Percentiles rank a stretch among this genome's conserved stretches.
These are phyloP conservation scores for Girardinichthys multiradiatus DNA, from an alignment of 2,113 vertebrate genomes.

Conservation along the genomic window DNA sequence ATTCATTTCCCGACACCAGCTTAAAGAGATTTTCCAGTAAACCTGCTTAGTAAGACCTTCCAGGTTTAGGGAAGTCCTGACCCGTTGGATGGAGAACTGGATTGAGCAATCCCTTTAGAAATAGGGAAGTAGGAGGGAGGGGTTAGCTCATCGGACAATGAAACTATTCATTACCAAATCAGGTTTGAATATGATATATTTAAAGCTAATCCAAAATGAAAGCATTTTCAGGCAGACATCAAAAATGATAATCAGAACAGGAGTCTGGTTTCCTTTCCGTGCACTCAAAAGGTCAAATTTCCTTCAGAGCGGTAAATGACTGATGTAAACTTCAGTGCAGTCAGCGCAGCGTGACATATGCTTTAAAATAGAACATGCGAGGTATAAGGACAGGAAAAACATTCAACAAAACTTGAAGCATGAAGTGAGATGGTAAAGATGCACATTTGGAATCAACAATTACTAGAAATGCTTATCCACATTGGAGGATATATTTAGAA, in stretches of 20 bases:
- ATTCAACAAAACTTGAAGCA: neutral
- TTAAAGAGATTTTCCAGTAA: no score
- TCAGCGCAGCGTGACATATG: slow-evolving; percentile 23
- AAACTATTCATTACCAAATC: no score
- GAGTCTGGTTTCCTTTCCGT: slow-evolving; percentile 34
- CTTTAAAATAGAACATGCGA: slow-evolving; percentile 33
- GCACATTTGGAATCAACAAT: neutral
- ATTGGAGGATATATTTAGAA: neutral
- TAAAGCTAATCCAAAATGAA: no score
- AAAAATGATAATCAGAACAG: slow-evolving; percentile 11
- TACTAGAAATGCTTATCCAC: neutral
- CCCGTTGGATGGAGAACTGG: no score
- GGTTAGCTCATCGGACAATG: no score
- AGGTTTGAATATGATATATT: no score
- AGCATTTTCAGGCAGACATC: no score
- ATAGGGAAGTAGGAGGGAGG: no score
- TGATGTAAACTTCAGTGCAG: slow-evolving; percentile 47
- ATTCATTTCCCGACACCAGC: no score
- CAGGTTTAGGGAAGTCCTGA: no score
- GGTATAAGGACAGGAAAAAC: slow-evolving; percentile 10
- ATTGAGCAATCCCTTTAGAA: no score
- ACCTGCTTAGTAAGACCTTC: no score
- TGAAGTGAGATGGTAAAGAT: neutral
- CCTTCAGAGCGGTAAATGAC: slow-evolving; percentile 45
- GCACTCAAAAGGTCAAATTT: slow-evolving; percentile 53